phyloP scores from a whole-genome alignment of 2,888 invertebrate genomes.

The Cristatella mucedo region DNA sequence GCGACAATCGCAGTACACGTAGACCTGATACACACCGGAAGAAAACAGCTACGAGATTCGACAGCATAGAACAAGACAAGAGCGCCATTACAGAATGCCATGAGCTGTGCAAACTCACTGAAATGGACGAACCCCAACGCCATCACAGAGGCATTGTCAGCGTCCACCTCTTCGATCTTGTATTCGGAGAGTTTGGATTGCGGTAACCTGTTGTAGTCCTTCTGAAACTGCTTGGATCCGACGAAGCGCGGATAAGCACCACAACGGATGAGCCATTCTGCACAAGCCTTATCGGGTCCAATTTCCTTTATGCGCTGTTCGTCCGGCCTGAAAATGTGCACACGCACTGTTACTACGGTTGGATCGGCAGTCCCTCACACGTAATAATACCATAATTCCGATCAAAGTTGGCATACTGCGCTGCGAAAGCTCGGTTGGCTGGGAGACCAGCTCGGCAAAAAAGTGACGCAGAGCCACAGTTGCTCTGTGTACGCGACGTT shows the following conservation, averaged over 20 bases:
- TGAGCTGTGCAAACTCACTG: constrained; percentile 46
- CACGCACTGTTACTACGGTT: no score
- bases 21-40: no score
- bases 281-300: constrained; percentile 76
- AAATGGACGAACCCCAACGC: constrained; percentile 69
- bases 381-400: no score
- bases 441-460: no score
- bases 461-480: no score
- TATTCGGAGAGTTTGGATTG: constrained; percentile 38
- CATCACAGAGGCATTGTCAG: constrained; percentile 61
- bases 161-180: constrained; percentile 58
- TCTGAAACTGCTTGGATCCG: constrained; percentile 40
- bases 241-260: constrained; percentile 66
- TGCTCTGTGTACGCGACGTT: no score
- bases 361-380: no score
- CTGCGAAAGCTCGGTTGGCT: no score
- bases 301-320: constrained; percentile 39
- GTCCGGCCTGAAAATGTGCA: constrained; percentile 23
- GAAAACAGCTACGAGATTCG: no score
- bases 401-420: no score
- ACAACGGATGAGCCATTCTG: constrained; percentile 84
- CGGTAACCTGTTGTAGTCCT: constrained; percentile 63
- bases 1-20: no score
- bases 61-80: constrained; percentile 9
- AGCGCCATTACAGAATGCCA: no score